Percentiles rank a stretch among this genome's conserved stretches.
These are phyloP conservation scores for Triplophysa bombifrons DNA, from an alignment of 2,797 vertebrate genomes.

Conservation along the genomic window DNA sequence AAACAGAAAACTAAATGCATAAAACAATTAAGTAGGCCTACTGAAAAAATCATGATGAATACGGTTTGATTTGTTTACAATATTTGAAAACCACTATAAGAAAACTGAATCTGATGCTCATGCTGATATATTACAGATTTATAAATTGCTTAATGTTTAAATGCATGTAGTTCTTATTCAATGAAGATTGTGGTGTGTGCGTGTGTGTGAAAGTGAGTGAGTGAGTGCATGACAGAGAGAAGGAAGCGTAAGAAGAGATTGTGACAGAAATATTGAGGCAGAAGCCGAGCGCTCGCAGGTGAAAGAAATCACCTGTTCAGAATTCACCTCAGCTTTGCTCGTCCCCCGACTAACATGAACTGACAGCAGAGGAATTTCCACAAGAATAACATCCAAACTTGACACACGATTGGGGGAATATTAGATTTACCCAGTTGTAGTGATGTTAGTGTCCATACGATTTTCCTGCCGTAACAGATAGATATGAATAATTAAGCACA, in stretches of 20 bases:
- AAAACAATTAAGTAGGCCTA: too few species aligned
- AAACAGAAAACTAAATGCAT: too few species aligned
- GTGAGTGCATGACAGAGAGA: slow-evolving; percentile 10
- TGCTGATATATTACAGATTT: not conserved
- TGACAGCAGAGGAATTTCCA: slow-evolving; percentile 60
- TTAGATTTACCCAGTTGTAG: slow-evolving; percentile 66
- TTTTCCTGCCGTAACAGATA: slow-evolving; percentile 69
- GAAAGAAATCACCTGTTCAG: slow-evolving; percentile 59
- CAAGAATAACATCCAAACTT: slow-evolving; percentile 59
- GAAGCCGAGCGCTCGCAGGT: slow-evolving; percentile 37
- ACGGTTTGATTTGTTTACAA: too few species aligned
- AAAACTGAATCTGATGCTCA: not conserved
- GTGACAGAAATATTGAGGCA: slow-evolving; percentile 10
- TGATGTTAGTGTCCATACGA: slow-evolving; percentile 65
- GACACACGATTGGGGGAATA: slow-evolving; percentile 55
- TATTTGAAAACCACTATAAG: too few species aligned
- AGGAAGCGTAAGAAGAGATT: not conserved
- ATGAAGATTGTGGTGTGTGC: not conserved
- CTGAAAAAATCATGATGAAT: too few species aligned
- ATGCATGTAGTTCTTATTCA: slow-evolving; percentile 28
- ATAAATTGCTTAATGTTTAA: not conserved
- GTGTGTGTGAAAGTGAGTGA: not conserved
- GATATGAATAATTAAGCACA: slow-evolving; percentile 75
- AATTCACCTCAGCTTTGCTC: slow-evolving; percentile 47
- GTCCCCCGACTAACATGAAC: slow-evolving; percentile 45